Evolutionary conservation across 2,888 invertebrate genomes (phyloP), one percentile per base, ranked within the genome.

Genomic region (Candidula unifasciata): DNA sequence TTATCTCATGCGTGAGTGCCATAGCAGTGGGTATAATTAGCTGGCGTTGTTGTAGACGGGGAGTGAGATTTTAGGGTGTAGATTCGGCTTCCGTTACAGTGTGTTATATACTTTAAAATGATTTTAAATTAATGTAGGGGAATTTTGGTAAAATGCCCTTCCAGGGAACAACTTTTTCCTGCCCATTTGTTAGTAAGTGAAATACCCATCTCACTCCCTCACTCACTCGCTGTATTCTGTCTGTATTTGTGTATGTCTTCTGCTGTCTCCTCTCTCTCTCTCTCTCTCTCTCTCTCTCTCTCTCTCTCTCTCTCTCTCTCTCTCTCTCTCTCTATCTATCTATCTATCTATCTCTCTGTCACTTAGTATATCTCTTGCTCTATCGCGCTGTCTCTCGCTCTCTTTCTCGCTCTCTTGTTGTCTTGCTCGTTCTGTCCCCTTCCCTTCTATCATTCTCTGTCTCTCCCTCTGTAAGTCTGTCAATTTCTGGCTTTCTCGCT

Each of bases 171-270:
- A n/a, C n/a, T n/a, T n/a, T n/a, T n/a, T n/a, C n/a, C n/a, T n/a
- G n/a, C n/a, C n/a, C n/a, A n/a, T n/a, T n/a, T n/a, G n/a, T n/a
- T n/a, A n/a, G n/a, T n/a, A n/a, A n/a, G n/a, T n/a, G n/a, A n/a
- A n/a, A n/a, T n/a, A n/a, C n/a, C n/a, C 80, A 79, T 66, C 80
- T 80, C 74, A 64, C 80, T 80, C 80, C 64, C 80, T 52, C 60
- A 60, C 80, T 66, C 73, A 33, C 73, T 66, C 60, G 30, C 74
- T 74, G 30, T 52, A 30, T 80, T 80, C 74, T 64, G 64, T 54
- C 44, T 66, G 37, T 68, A 21, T 60, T 24, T 37, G 24, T 8
- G 44, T 27, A 21, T 60, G 44, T 52, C 30, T 27, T 35, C 52
- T 52, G 30, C 24, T 37, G 27, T 57, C 33, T 74, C n/a, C 66